phyloP scores from a whole-genome alignment of 2,113 vertebrate species.

The Rostratula benghalensis region DNA sequence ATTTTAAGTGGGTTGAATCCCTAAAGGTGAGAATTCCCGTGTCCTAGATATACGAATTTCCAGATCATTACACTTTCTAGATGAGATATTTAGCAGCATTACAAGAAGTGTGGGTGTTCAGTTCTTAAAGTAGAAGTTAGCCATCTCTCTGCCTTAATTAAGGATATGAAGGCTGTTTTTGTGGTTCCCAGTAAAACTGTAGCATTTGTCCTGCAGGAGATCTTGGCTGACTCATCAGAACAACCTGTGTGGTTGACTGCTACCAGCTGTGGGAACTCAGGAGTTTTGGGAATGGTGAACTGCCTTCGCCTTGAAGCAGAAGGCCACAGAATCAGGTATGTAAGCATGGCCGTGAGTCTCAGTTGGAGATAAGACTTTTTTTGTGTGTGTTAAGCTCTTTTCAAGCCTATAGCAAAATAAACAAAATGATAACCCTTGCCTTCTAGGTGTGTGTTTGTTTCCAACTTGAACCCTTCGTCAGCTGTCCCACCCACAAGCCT shows the following conservation, averaged over 20 bases:
- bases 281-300: slow-evolving; percentile 94
- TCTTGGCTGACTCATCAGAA: slow-evolving; percentile 77
- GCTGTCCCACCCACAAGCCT: slow-evolving; percentile 61
- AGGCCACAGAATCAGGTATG: slow-evolving; percentile 87
- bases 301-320: slow-evolving; percentile 90
- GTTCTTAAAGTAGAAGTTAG: not conserved
- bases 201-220: slow-evolving; percentile 35
- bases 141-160: not conserved
- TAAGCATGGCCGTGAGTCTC: not conserved
- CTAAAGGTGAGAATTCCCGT: slow-evolving; percentile 82
- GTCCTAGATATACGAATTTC: not conserved
- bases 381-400: not conserved
- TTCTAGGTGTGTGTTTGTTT: slow-evolving; percentile 87
- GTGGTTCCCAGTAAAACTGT: not conserved
- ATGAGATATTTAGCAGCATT: not conserved
- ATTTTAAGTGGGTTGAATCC: slow-evolving; percentile 89
- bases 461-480: slow-evolving; percentile 79
- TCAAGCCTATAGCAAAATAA: not conserved
- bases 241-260: slow-evolving; percentile 86
- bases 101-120: not conserved
- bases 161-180: not conserved
- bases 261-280: slow-evolving; percentile 76
- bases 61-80: not conserved
- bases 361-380: not conserved
- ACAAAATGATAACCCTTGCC: not conserved